These are phyloP conservation scores for Phataginus tricuspis DNA, from an alignment of 2,797 vertebrate species.

Conservation along the genomic window DNA sequence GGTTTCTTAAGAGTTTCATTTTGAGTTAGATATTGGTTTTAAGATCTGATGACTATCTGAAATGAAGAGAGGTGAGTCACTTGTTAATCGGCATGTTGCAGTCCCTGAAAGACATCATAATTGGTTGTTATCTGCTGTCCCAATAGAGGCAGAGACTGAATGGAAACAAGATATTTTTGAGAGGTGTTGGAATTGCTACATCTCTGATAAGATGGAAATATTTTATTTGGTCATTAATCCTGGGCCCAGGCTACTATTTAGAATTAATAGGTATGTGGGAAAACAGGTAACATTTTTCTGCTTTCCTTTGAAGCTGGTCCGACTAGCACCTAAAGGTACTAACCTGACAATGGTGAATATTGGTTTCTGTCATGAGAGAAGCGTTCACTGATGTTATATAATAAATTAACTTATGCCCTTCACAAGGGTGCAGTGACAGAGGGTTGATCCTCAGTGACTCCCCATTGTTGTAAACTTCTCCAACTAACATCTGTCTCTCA, in stretches of 20 bases:
- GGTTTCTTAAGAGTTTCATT: not conserved
- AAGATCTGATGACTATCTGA: not conserved
- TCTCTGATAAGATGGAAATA: conserved; percentile 9
- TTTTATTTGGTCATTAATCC: conserved; percentile 25
- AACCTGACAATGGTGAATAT: not conserved
- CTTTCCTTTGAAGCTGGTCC: conserved; percentile 3
- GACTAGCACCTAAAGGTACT: not conserved
- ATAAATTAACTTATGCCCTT: not conserved
- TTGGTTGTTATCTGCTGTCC: conserved; percentile 26
- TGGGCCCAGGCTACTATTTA: conserved; percentile 11
- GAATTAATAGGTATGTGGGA: not conserved
- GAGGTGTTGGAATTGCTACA: not conserved
- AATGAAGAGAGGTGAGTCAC: conserved; percentile 35
- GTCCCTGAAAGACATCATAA: not conserved
- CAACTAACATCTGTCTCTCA: not conserved
- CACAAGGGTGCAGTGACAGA: not conserved
- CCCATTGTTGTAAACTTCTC: not conserved
- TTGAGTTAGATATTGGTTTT: not conserved
- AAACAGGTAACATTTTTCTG: not conserved
- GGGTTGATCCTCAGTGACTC: not conserved
- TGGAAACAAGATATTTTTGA: conserved; percentile 23
- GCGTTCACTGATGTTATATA: not conserved
- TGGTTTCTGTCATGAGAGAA: not conserved
- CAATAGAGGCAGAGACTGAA: not conserved
- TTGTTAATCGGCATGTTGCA: not conserved